phyloP scores from a whole-genome alignment of 2,113 vertebrate species.

The Brienomyrus brachyistius region DNA sequence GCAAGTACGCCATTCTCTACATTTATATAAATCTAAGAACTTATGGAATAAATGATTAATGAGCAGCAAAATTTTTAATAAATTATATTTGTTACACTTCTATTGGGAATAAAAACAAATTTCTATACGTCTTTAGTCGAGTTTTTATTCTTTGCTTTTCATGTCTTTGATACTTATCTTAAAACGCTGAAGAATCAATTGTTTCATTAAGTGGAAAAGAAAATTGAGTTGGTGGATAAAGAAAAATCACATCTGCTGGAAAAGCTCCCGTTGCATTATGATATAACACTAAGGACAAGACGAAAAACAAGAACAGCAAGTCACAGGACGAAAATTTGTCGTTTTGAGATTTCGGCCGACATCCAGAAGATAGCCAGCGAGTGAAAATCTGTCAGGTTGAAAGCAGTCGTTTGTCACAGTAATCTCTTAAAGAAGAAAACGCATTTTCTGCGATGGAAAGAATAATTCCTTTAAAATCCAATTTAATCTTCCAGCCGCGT shows the following conservation, averaged over 20 bases:
- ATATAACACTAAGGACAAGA: no score
- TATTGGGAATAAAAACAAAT: constrained; percentile 96
- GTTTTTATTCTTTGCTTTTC: constrained; percentile 24
- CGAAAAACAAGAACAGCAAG: neutral
- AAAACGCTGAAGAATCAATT: neutral
- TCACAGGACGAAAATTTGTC: neutral
- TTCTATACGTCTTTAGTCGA: constrained; percentile 65
- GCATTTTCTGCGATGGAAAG: neutral
- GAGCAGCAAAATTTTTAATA: constrained; percentile 95
- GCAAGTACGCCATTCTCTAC: constrained; percentile 61
- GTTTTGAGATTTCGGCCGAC: neutral
- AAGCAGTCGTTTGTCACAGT: neutral
- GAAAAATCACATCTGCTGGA: neutral
- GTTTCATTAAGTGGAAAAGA: neutral
- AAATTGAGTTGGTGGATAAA: neutral
- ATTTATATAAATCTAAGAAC: constrained; percentile 82
- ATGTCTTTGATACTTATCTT: neutral
- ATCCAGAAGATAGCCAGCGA: neutral
- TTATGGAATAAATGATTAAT: constrained; percentile 77
- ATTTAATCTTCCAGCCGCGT: neutral
- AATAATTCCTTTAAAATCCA: neutral
- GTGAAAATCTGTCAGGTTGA: neutral
- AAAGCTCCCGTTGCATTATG: no score
- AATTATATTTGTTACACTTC: constrained; percentile 99
- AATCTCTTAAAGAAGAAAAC: neutral